Evolutionary conservation across 1,140 invertebrate species (phyloP).

Genomic region (Thaumetopoea pityocampa): DNA sequence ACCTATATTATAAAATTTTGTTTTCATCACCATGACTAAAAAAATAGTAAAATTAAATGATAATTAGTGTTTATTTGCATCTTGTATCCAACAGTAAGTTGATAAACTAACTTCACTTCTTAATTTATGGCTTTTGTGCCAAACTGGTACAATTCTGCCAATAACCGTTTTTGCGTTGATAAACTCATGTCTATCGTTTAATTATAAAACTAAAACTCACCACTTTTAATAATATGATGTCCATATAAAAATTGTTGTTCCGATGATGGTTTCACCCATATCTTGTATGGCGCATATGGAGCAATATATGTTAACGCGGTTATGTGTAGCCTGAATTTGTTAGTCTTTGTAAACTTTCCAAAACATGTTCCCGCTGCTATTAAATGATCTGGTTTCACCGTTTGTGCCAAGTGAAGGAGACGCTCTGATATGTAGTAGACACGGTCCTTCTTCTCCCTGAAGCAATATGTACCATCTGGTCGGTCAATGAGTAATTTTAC

Average conservation of each 20-base stretch:
- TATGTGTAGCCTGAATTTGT: slow-evolving; percentile 96
- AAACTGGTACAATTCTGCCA: too few species aligned
- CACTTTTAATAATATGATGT: slow-evolving; percentile 93
- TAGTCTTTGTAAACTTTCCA: slow-evolving; percentile 98
- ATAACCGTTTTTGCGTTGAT: too few species aligned
- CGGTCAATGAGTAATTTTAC: slow-evolving; percentile 95
- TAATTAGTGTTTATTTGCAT: too few species aligned
- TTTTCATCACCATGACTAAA: too few species aligned
- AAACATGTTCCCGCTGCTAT: slow-evolving; percentile 96
- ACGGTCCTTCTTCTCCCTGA: slow-evolving; percentile 93
- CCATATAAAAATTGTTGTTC: slow-evolving; percentile 99
- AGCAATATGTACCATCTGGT: slow-evolving; percentile 97
- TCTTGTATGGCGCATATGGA: slow-evolving; percentile 98
- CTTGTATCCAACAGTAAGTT: too few species aligned
- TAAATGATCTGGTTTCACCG: slow-evolving; percentile 87
- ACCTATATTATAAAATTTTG: too few species aligned
- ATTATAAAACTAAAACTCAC: slow-evolving; percentile 36
- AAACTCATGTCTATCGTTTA: too few species aligned
- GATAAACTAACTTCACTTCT: too few species aligned
- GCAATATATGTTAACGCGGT: slow-evolving; percentile 97
- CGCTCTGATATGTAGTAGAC: slow-evolving; percentile 95
- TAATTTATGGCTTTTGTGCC: too few species aligned
- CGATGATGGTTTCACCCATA: slow-evolving; percentile 97
- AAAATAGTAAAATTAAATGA: too few species aligned
- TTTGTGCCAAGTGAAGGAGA: slow-evolving; percentile 84